phyloP scores from a whole-genome alignment of 1,140 invertebrate species.

The Drosophila saltans region DNA sequence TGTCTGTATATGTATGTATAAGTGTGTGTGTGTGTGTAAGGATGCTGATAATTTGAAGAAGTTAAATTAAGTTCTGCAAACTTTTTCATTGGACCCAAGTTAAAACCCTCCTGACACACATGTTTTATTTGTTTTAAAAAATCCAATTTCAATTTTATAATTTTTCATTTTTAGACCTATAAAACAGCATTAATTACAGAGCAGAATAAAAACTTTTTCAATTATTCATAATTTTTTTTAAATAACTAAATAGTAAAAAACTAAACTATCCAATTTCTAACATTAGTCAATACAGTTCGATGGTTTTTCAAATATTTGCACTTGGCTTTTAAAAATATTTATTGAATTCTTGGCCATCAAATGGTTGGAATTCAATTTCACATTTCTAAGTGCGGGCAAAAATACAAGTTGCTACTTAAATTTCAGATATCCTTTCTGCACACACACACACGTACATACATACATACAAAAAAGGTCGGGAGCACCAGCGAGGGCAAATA shows the following conservation, averaged over 20 bases:
- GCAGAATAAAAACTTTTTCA: too few species aligned
- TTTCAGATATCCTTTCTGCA: slow-evolving; percentile 7
- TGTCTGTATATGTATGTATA: neutral
- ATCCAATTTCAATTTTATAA: too few species aligned
- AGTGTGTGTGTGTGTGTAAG: neutral
- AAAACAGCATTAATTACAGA: too few species aligned
- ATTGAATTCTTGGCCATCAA: neutral
- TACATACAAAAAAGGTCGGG: slow-evolving; percentile 16
- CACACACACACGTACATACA: neutral
- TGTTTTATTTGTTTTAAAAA: too few species aligned
- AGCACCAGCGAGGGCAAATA: slow-evolving; percentile 44
- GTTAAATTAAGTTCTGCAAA: slow-evolving; percentile 6
- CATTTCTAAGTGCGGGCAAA: neutral
- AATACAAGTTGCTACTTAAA: slow-evolving; percentile 14
- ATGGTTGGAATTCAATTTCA: neutral
- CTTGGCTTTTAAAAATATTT: neutral
- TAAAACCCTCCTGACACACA: too few species aligned
- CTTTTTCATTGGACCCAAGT: neutral
- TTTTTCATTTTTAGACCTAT: too few species aligned
- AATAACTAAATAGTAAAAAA: too few species aligned
- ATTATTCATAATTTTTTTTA: too few species aligned
- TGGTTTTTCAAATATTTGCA: neutral
- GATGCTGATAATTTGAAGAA: neutral
- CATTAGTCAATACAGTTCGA: neutral
- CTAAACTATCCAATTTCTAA: neutral